Evolutionary conservation across 2,797 vertebrate genomes (phyloP).

Genomic region (Xerus rutilus): DNA sequence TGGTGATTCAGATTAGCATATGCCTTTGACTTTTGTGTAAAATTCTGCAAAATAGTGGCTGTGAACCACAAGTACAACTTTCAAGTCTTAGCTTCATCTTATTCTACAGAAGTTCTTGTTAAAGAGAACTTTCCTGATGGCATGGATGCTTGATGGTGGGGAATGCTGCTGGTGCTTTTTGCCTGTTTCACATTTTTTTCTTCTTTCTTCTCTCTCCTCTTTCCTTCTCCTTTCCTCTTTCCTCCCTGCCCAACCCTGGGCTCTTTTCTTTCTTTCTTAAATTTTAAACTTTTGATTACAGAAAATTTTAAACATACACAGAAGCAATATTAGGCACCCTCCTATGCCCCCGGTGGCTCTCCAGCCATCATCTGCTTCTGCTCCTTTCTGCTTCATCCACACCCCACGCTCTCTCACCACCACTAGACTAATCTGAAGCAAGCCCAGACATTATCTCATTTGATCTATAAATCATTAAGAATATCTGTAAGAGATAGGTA

Average conservation of each 20-base stretch:
- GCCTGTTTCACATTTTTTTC: background rate
- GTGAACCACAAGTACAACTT: background rate
- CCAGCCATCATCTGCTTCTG: background rate
- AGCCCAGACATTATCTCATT: background rate
- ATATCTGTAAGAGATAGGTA: background rate
- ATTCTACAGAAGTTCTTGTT: background rate
- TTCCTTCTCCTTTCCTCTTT: background rate
- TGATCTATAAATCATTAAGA: background rate
- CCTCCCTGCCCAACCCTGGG: too few species aligned
- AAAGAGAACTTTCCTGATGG: background rate
- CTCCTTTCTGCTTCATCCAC: background rate
- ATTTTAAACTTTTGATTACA: background rate
- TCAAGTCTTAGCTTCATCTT: background rate
- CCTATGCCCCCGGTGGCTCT: too few species aligned
- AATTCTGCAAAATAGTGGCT: constrained; percentile 17
- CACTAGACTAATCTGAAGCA: background rate
- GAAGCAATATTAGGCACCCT: background rate
- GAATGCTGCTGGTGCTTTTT: background rate
- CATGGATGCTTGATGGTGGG: background rate
- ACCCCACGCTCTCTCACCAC: background rate
- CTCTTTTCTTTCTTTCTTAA: background rate
- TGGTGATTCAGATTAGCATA: background rate
- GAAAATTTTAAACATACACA: background rate
- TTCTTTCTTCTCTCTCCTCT: background rate
- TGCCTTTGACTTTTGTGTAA: constrained; percentile 23